These are phyloP conservation scores for Leptinotarsa tumamoca DNA, from an alignment of 2,888 invertebrate genomes.

Conservation along the genomic window DNA sequence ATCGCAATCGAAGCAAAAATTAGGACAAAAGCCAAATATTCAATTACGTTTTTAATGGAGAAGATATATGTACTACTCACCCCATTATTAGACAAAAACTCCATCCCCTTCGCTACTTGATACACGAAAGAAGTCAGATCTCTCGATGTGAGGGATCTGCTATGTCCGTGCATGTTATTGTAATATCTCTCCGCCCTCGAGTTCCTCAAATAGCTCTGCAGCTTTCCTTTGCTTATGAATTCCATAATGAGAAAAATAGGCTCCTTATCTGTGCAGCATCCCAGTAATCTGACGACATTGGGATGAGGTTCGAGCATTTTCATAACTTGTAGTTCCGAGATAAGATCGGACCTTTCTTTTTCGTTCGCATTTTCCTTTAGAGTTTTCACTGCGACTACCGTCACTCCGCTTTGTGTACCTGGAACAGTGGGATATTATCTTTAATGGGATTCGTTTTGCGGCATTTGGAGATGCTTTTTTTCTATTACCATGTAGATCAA, in stretches of 20 bases:
- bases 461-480: not conserved
- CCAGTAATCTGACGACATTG: constrained; percentile 88
- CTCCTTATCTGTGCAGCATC: constrained; percentile 91
- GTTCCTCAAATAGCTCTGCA: constrained; percentile 88
- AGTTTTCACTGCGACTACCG: constrained; percentile 93
- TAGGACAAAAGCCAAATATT: too few relatives aligned
- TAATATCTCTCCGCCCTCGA: constrained; percentile 88
- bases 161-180: constrained; percentile 82
- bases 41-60: too few relatives aligned
- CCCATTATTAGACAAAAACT: constrained; percentile 84
- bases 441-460: not conserved
- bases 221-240: constrained; percentile 88
- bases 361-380: constrained; percentile 93
- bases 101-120: constrained; percentile 92
- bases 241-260: constrained; percentile 94
- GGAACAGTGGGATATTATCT: constrained; percentile 23
- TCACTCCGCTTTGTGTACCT: constrained; percentile 77
- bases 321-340: constrained; percentile 91
- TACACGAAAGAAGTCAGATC: constrained; percentile 92
- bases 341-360: constrained; percentile 86
- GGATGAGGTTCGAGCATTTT: constrained; percentile 91
- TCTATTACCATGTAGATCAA: not conserved
- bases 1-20: too few relatives aligned
- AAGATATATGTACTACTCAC: constrained; percentile 68
- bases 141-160: constrained; percentile 82